Evolutionary conservation across 2,113 vertebrate genomes (phyloP).

Genomic region (Onychostoma macrolepis): DNA sequence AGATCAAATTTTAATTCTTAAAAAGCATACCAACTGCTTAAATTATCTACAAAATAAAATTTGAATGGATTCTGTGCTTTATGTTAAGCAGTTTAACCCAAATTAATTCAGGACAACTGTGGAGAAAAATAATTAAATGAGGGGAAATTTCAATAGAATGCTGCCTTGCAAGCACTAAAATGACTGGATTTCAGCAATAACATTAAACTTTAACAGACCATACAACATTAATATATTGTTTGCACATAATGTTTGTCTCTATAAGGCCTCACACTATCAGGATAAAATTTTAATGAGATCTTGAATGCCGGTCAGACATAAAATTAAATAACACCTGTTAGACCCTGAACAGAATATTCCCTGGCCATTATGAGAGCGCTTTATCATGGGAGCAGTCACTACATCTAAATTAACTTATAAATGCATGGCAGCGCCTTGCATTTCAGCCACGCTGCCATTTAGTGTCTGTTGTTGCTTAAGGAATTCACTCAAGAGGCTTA

Average conservation of each 20-base stretch:
- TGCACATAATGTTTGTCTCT: slow-evolving; percentile 22
- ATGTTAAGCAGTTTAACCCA: not conserved
- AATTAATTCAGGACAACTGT: not conserved
- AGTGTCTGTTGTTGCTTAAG: slow-evolving; percentile 26
- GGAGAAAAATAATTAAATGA: not conserved
- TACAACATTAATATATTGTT: slow-evolving; percentile 36
- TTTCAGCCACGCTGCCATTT: slow-evolving; percentile 6
- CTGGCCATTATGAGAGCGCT: slow-evolving; percentile 60
- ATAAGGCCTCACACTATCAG: slow-evolving; percentile 52
- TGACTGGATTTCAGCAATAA: not conserved
- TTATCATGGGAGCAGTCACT: slow-evolving; percentile 37
- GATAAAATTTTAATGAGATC: slow-evolving; percentile 72
- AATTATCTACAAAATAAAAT: not conserved
- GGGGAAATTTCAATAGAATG: not conserved
- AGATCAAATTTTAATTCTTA: not conserved
- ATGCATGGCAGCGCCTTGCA: slow-evolving; percentile 48
- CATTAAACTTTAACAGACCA: not conserved
- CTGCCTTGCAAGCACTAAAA: not conserved
- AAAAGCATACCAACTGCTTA: not conserved
- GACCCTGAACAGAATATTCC: slow-evolving; percentile 61
- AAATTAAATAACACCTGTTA: slow-evolving; percentile 75
- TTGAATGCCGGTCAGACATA: slow-evolving; percentile 68
- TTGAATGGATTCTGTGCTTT: not conserved
- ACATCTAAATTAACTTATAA: slow-evolving; percentile 65
- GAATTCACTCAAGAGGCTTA: slow-evolving; percentile 37